These are phyloP conservation scores for Denticeps clupeoides DNA, from an alignment of 2,797 vertebrate genomes.

Conservation along the genomic window DNA sequence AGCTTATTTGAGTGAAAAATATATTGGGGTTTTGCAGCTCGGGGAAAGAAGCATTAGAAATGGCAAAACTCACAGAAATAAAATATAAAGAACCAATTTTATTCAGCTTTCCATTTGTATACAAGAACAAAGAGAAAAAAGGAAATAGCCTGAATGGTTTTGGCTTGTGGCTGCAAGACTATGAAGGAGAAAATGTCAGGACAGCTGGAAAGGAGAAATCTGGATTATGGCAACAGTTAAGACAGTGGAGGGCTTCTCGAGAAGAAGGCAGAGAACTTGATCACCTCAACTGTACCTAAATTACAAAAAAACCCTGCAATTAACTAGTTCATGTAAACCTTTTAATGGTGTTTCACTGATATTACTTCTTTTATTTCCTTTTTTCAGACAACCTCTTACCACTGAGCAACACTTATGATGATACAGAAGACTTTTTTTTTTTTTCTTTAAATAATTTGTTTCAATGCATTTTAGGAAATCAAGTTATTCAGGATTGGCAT, in stretches of 20 bases:
- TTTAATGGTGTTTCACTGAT: no score
- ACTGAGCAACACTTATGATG: background rate
- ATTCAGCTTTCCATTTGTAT: constrained; percentile 62
- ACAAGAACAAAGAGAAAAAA: constrained; percentile 64
- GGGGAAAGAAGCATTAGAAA: no score
- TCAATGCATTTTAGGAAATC: constrained; percentile 8
- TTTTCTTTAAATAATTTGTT: background rate
- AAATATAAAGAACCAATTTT: constrained; percentile 47
- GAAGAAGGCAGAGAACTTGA: constrained; percentile 5
- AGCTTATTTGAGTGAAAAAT: no score
- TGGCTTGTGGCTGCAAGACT: constrained; percentile 46
- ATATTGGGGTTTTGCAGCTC: no score
- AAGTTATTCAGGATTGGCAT: constrained; percentile 33
- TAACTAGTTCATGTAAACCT: no score
- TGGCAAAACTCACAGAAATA: no score
- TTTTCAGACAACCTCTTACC: no score
- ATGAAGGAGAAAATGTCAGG: constrained; percentile 40
- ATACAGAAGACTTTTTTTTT: background rate
- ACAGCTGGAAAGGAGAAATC: constrained; percentile 30
- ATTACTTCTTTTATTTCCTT: no score
- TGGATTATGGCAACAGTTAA: constrained; percentile 23
- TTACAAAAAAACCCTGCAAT: constrained; percentile 15
- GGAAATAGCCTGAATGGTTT: constrained; percentile 51
- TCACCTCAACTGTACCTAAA: constrained; percentile 9
- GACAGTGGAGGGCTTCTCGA: constrained; percentile 8